Evolutionary conservation across 2,797 vertebrate species (phyloP).

Genomic region (Enteromius fasciolatus): DNA sequence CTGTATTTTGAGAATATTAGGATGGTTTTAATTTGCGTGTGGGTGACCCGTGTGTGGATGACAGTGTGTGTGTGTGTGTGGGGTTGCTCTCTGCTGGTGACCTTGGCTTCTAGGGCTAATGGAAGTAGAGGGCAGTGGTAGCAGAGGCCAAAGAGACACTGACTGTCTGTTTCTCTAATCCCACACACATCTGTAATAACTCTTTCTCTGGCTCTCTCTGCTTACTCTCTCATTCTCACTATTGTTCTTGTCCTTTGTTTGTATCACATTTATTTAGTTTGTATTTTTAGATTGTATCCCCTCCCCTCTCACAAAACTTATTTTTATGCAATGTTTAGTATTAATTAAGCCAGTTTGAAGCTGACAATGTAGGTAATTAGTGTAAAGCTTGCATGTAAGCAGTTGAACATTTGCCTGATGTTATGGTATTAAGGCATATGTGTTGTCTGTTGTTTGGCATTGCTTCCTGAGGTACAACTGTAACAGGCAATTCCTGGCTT

Average conservation of each 20-base stretch:
- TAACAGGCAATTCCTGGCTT: constrained; percentile 57
- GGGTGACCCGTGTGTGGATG: constrained; percentile 35
- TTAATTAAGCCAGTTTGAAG: not conserved
- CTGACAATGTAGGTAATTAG: not conserved
- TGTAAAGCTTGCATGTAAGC: not conserved
- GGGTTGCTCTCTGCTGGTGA: constrained; percentile 63
- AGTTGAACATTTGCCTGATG: not conserved
- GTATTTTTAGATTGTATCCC: not conserved
- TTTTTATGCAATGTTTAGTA: not conserved
- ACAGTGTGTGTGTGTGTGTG: constrained; percentile 24
- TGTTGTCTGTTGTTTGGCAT: constrained; percentile 3
- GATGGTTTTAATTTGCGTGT: not conserved
- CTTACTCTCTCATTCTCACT: constrained; percentile 9
- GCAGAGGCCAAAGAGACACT: constrained; percentile 27
- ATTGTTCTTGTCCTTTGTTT: constrained; percentile 25
- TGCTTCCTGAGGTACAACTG: constrained; percentile 56
- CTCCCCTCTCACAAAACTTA: not conserved
- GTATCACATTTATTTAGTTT: constrained; percentile 6
- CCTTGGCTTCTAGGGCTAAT: constrained; percentile 78
- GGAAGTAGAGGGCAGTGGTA: constrained; percentile 75
- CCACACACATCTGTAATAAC: constrained; percentile 9
- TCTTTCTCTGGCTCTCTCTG: not conserved
- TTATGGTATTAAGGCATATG: not conserved
- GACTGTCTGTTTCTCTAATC: constrained; percentile 37
- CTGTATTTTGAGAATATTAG: not conserved